phyloP scores from a whole-genome alignment of 1,140 invertebrate genomes.

The Drosophila nigromelanica region DNA sequence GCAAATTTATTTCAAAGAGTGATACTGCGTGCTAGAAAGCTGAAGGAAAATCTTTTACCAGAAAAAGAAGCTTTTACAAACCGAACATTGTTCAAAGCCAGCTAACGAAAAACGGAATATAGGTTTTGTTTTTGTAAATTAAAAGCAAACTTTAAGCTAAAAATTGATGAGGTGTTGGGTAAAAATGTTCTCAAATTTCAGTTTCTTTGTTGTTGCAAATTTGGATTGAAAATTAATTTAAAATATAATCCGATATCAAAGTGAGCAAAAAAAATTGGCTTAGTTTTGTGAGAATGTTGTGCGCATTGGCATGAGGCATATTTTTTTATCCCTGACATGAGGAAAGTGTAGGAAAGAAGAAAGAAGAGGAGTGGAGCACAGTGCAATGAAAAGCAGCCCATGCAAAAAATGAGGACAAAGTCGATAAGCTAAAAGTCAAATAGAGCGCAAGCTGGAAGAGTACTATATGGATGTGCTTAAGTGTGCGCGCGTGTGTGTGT shows the following conservation, averaged over 20 bases:
- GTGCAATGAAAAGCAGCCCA: neutral
- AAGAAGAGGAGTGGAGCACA: neutral
- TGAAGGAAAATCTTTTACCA: no score
- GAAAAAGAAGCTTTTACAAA: no score
- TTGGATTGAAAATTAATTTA: neutral
- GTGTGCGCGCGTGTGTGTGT: slow-evolving; percentile 5
- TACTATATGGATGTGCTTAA: neutral
- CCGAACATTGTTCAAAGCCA: no score
- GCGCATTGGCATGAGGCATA: no score
- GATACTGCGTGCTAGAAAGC: no score
- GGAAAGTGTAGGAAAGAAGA: neutral
- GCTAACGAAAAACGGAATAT: no score
- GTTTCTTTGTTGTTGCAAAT: no score
- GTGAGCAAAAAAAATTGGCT: neutral
- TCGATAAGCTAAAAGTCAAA: slow-evolving; percentile 7
- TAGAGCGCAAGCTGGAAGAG: slow-evolving; percentile 17
- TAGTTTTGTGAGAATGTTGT: neutral
- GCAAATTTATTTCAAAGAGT: no score
- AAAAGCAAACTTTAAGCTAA: no score
- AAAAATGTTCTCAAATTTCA: no score
- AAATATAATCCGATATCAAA: neutral
- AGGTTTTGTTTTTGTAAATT: no score
- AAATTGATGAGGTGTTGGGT: no score
- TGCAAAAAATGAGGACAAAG: neutral
- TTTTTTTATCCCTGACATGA: neutral